Evolutionary conservation across 2,797 vertebrate species (phyloP), one percentile per base, ranked within the genome.

Genomic region (Gymnopithys bicolor): DNA sequence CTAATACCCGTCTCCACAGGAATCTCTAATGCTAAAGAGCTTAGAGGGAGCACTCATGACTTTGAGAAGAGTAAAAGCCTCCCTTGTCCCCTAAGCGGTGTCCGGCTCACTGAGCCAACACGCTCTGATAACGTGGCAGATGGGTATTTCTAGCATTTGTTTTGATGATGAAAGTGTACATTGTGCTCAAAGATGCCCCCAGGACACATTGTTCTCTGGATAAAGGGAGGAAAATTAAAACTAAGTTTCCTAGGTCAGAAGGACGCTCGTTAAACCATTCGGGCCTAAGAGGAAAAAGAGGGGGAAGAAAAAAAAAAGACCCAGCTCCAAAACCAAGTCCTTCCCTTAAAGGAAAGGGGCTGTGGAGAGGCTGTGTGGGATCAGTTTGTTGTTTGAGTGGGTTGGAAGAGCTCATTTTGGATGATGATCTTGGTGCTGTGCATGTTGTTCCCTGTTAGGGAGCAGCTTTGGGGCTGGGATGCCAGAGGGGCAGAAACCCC

Each of bases 91-190:
- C 84, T 94, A 94, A 96, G 93, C 53, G 41, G 73, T 89, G 94
- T 93, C 92, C 89, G 32, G 92, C 92, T 96, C 96, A 96, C 78
- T 96, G 97, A 97, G 96, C 96, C 95, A 97, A 69, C 43, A 2
- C 79, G 24, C 70, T 88, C 89, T 95, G 95, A 92, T 97, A 90
- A 88, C 59, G 0, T 70, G 83, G 94, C 95, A 95, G 94, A 95
- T 96, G 95, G 94, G 95, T 95, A 96, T 94, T 96, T 92, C 95
- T 28, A 95, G 93, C 78, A 63, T 96, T 96, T 95, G 93, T 96
- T 95, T 96, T 89, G 95, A 97, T 93, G 95, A 95, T 95, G 95
- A 92, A 96, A 95, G 93, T 88, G 90, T 96, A 89, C 95, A 92
- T 93, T 96, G 90, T 93, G 93, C 92, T 96, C 75, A 96, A 96